Percentiles rank a stretch among this genome's conserved stretches.
phyloP scores from a whole-genome alignment of 2,797 vertebrate genomes.

The Crenuchus spilurus region DNA sequence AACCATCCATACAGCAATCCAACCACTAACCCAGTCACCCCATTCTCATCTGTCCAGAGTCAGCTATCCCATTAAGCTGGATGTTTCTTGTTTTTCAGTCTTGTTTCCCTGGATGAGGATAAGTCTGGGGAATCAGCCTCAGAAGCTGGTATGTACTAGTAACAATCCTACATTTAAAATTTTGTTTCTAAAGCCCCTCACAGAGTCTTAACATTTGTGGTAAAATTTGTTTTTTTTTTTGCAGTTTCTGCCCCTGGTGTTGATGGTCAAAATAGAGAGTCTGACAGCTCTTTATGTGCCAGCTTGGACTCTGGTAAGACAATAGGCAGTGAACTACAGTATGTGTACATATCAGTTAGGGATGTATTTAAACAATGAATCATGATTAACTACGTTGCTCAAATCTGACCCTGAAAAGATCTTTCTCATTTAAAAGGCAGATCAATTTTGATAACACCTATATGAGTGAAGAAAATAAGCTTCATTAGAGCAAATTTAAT shows the following conservation, averaged over 20 bases:
- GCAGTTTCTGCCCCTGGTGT: conserved; percentile 60
- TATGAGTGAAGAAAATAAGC: too few relatives aligned
- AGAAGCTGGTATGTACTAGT: conserved; percentile 70
- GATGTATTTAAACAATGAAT: too few relatives aligned
- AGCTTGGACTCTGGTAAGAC: conserved; percentile 61
- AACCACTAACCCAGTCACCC: too few relatives aligned
- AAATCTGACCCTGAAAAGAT: too few relatives aligned
- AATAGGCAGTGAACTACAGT: not conserved
- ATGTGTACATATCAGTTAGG: not conserved
- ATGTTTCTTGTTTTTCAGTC: conserved; percentile 62
- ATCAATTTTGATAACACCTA: too few relatives aligned
- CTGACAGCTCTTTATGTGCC: conserved; percentile 55
- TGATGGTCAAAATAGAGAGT: conserved; percentile 59
- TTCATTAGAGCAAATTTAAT: too few relatives aligned
- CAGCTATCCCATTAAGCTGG: not conserved
- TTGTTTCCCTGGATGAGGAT: conserved; percentile 82
- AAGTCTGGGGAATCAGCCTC: conserved; percentile 57
- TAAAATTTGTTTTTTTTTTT: not conserved
- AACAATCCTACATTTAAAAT: conserved; percentile 5
- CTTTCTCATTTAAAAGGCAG: too few relatives aligned
- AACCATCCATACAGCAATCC: not conserved
- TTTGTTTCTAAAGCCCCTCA: not conserved
- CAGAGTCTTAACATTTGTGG: not conserved
- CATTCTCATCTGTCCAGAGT: not conserved
- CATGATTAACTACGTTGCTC: too few relatives aligned